Conservation (phyloP, 2,113 vertebrate genomes). For the Candoia aspera region DNA sequence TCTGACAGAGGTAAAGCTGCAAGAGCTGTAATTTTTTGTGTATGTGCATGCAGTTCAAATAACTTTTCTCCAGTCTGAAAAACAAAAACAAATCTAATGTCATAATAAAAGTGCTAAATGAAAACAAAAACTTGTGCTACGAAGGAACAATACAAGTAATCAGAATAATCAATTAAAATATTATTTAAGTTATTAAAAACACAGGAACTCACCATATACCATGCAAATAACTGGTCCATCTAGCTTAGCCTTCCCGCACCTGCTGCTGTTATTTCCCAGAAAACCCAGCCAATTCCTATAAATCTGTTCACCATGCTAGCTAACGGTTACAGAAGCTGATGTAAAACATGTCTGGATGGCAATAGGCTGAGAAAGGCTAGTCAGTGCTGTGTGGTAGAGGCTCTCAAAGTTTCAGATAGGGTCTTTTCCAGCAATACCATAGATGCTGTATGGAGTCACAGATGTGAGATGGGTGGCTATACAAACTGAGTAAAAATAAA, state of each 20-base stretch:
- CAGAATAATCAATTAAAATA: background rate
- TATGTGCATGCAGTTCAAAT: conserved; percentile 86
- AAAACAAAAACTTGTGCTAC: background rate
- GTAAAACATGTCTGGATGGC: background rate
- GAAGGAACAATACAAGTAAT: background rate
- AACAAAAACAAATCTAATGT: conserved; percentile 39
- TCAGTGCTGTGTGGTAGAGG: background rate
- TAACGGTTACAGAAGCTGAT: background rate
- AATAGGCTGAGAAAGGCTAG: background rate
- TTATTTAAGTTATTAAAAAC: background rate
- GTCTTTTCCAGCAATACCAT: background rate
- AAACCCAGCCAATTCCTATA: background rate
- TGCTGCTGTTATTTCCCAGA: background rate
- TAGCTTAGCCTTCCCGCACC: background rate
- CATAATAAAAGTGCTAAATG: background rate
- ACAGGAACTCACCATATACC: background rate
- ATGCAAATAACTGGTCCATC: background rate
- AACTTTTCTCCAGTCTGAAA: conserved; percentile 91
- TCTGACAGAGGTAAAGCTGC: conserved; percentile 72
- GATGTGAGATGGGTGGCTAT: background rate
- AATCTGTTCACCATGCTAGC: background rate
- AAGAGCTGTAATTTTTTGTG: conserved; percentile 92
- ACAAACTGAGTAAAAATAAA: background rate
- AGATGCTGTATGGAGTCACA: background rate
- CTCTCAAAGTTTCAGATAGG: background rate